Percentiles rank a stretch among this genome's conserved stretches.
Conservation (phyloP, 2,888 invertebrate genomes). For the Bugula neritina region DNA sequence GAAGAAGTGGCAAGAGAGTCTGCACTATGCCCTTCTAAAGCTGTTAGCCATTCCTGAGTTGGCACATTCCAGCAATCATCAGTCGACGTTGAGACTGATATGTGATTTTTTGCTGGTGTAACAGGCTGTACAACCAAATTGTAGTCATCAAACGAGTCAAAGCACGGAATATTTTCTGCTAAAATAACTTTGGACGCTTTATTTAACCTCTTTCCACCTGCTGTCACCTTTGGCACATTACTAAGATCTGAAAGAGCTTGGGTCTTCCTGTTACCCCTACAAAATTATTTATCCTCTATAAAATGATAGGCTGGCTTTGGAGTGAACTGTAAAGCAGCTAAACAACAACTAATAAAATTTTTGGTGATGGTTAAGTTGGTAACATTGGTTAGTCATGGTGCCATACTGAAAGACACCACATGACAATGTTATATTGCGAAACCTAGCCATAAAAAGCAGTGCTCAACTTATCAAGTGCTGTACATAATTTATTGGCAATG, state of each 20-base stretch:
- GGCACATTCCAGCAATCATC: neutral
- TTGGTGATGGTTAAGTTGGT: no score
- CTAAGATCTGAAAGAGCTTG: neutral
- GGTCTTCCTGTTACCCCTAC: neutral
- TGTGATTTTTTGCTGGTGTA: neutral
- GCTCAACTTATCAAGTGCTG: no score
- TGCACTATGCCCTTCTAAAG: neutral
- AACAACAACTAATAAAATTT: no score
- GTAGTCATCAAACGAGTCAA: slow-evolving; percentile 25
- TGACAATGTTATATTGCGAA: no score
- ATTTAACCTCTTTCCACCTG: neutral
- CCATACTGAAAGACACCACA: no score
- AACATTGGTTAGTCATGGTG: no score
- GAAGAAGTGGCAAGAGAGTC: neutral
- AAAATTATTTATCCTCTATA: no score
- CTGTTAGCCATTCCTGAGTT: neutral
- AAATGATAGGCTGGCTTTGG: no score
- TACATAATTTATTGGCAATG: no score
- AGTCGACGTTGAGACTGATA: neutral
- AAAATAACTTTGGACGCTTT: neutral
- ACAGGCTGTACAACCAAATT: neutral
- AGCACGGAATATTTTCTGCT: slow-evolving; percentile 9
- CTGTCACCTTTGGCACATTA: neutral
- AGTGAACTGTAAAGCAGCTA: no score
- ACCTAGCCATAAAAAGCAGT: no score